phyloP scores from a whole-genome alignment of 2,888 invertebrate genomes.

The Ectropis crepuscularia region DNA sequence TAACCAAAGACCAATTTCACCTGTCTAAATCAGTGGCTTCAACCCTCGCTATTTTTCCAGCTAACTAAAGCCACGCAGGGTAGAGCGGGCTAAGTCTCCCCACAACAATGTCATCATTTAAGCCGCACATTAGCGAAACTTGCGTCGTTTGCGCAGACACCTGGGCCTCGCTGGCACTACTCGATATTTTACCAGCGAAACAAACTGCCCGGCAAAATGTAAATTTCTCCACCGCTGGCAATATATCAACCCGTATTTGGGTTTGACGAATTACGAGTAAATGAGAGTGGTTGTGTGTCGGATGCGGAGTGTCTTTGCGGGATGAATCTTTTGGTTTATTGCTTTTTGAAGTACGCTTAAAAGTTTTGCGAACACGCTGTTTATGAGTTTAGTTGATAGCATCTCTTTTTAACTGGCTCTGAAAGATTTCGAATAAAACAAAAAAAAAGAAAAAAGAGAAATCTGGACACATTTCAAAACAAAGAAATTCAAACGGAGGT shows the following conservation, averaged over 20 bases:
- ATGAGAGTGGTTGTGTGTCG: slow-evolving; percentile 41
- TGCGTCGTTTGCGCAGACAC: slow-evolving; percentile 77
- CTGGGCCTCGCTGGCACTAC: slow-evolving; percentile 68
- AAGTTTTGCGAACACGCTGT: neutral
- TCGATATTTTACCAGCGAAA: slow-evolving; percentile 73
- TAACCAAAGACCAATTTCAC: neutral
- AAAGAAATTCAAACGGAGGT: no score
- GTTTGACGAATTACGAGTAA: slow-evolving; percentile 47
- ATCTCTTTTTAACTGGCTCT: neutral
- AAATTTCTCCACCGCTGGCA: slow-evolving; percentile 59
- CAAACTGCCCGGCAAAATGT: slow-evolving; percentile 66
- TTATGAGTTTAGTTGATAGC: neutral
- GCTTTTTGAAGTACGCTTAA: slow-evolving; percentile 7
- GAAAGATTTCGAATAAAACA: neutral
- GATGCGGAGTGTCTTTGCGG: slow-evolving; percentile 27
- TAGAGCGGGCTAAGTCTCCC: slow-evolving; percentile 56
- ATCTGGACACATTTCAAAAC: no score
- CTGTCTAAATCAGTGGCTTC: slow-evolving; percentile 3
- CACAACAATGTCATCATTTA: slow-evolving; percentile 80
- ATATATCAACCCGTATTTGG: slow-evolving; percentile 57
- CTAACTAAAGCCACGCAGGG: slow-evolving; percentile 40
- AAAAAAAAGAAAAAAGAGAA: no score
- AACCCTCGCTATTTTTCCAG: slow-evolving; percentile 15
- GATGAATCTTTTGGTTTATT: slow-evolving; percentile 22
- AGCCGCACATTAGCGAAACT: slow-evolving; percentile 82